phyloP scores from a whole-genome alignment of 2,113 vertebrate species.

The Hymenochirus boettgeri region DNA sequence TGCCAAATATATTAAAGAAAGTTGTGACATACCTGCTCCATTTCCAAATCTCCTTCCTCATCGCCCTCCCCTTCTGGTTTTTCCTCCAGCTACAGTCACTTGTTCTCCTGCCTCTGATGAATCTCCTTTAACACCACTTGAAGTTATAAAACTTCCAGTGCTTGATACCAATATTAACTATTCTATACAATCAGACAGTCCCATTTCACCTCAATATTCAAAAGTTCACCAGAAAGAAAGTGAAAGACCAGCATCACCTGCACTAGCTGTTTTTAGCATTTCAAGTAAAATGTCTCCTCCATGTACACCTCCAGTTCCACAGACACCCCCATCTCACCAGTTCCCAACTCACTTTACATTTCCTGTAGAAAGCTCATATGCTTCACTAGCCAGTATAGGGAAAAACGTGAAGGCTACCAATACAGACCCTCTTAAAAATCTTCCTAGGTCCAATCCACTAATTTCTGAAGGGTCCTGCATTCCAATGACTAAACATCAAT shows the following conservation, averaged over 20 bases:
- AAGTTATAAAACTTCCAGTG: slow-evolving; percentile 91
- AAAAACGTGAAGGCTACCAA: slow-evolving; percentile 52
- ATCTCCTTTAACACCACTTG: slow-evolving; percentile 88
- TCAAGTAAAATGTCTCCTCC: slow-evolving; percentile 76
- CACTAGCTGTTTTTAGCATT: slow-evolving; percentile 65
- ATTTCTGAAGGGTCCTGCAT: slow-evolving; percentile 63
- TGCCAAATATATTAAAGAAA: slow-evolving; percentile 57
- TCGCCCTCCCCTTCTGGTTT: slow-evolving; percentile 87
- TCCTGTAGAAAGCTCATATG: slow-evolving; percentile 68
- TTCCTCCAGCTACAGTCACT: slow-evolving; percentile 86
- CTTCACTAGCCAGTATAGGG: slow-evolving; percentile 59
- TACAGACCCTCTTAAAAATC: slow-evolving; percentile 63
- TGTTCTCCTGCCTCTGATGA: slow-evolving; percentile 95
- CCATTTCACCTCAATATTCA: slow-evolving; percentile 77
- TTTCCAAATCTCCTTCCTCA: slow-evolving; percentile 92
- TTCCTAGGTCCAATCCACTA: slow-evolving; percentile 58
- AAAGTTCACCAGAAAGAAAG: slow-evolving; percentile 65
- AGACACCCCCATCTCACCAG: slow-evolving; percentile 61
- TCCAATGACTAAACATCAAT: slow-evolving; percentile 53
- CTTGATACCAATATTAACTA: slow-evolving; percentile 90
- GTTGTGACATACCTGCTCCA: slow-evolving; percentile 86
- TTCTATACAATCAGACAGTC: slow-evolving; percentile 72
- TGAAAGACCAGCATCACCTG: slow-evolving; percentile 76
- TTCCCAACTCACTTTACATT: slow-evolving; percentile 79
- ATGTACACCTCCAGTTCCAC: slow-evolving; percentile 73